These are phyloP conservation scores for Alethe castanea DNA, from an alignment of 2,113 vertebrate genomes.

Conservation along the genomic window DNA sequence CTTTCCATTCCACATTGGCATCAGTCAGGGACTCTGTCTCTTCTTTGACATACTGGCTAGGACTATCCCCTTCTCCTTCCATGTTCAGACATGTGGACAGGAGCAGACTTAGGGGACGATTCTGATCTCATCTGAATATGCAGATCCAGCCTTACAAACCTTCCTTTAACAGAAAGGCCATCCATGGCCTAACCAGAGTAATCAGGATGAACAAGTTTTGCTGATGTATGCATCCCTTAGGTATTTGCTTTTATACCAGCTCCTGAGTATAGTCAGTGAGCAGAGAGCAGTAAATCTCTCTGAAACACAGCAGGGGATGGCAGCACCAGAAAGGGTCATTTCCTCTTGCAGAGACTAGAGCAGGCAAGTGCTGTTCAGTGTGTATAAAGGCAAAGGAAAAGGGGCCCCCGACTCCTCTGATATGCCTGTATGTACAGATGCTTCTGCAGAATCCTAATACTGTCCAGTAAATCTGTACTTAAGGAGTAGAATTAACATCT, in stretches of 20 bases:
- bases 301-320: conserved; percentile 6
- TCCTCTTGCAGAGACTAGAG: conserved; percentile 8
- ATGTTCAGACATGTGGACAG: not conserved
- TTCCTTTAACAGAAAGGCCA: not conserved
- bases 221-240: not conserved
- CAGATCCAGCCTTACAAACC: not conserved
- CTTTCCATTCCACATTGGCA: not conserved
- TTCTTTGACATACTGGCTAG: not conserved
- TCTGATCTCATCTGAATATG: not conserved
- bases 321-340: conserved; percentile 32
- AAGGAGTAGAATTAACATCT: not conserved
- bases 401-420: not conserved
- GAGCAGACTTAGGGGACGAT: not conserved
- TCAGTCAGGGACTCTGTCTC: not conserved
- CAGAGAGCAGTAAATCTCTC: conserved; percentile 29
- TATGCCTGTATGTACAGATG: not conserved
- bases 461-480: not conserved
- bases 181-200: not conserved
- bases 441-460: not conserved
- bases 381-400: not conserved
- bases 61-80: not conserved
- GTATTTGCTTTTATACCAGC: not conserved
- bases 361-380: not conserved
- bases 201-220: conserved; percentile 16
- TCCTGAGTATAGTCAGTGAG: not conserved